Evolutionary conservation across 1,140 invertebrate genomes (phyloP), one percentile per base, ranked within the genome.

Genomic region (Saccostrea glomerata): DNA sequence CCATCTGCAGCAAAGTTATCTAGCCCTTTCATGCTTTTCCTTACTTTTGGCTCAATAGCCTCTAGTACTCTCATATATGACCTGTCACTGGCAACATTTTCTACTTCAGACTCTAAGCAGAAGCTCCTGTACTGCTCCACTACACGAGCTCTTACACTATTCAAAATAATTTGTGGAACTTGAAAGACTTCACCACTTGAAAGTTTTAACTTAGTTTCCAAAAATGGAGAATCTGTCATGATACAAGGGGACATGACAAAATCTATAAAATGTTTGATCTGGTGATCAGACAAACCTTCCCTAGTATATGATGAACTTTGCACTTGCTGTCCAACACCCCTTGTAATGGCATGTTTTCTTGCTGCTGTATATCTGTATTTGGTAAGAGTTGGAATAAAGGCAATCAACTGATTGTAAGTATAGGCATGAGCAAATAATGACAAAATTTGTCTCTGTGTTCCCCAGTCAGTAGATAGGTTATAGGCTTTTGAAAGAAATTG

Each of bases 1-100:
- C 86, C 77, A 82, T 84, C 86, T n/a, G 86, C 77, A 63, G 86
- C 86, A 83, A 84, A 87, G 30, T 84, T 87, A 55, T 87, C 86
- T n/a, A 66, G 20, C 20, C 86, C 82, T 58, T 84, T 87, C 73
- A 87, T 87, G 23, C 17, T 83, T 40, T 84, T 87, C 17, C 86
- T 15, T 30, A 87, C 55, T 20, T 30, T 87, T 83, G 86, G 86
- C 58, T 30, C 86, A 23, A 87, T 55, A 11, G 77, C 55, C 11
- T 83, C 15, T 1, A 87, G n/a, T 30, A 87, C 83, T n/a, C 55
- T 36, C 86, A 87, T 82, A 55, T 84, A 87, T 40, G 82, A 87
- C 17, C 86, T 87, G n/a, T 20, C 13, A 83, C 73, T 87, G 12
- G 86, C 86, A 15, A 23, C 20, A 9, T 55, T 17, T 20, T 36